Conservation (phyloP, 2,888 invertebrate species). For the Eupithecia centaureata region DNA sequence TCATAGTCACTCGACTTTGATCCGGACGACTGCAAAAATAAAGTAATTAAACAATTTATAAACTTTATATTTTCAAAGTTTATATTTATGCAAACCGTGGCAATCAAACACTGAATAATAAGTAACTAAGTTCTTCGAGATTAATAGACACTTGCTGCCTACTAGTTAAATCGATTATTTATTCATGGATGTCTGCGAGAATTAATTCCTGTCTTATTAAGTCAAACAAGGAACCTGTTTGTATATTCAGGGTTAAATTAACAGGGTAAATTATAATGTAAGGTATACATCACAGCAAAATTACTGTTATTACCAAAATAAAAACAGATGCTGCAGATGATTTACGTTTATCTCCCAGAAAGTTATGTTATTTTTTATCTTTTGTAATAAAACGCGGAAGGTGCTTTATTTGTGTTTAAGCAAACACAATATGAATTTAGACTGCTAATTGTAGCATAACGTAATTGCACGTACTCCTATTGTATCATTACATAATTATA, state of each 20-base stretch:
- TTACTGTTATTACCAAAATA: slow-evolving; percentile 32
- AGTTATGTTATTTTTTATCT: slow-evolving; percentile 24
- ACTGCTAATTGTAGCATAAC: too few relatives aligned
- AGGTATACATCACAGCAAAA: slow-evolving; percentile 22
- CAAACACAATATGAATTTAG: not conserved
- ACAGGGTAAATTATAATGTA: slow-evolving; percentile 30
- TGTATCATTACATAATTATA: too few relatives aligned
- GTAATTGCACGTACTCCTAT: too few relatives aligned
- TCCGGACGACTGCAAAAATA: not conserved
- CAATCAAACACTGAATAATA: not conserved
- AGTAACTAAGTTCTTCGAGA: not conserved
- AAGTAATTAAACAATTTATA: not conserved
- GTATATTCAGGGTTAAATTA: slow-evolving; percentile 34
- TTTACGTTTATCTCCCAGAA: slow-evolving; percentile 22
- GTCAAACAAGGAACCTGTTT: slow-evolving; percentile 17
- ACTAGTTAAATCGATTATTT: slow-evolving; percentile 11
- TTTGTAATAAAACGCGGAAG: not conserved
- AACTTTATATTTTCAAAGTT: slow-evolving; percentile 1
- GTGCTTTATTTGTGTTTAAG: not conserved
- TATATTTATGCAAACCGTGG: slow-evolving; percentile 1
- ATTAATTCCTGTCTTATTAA: slow-evolving; percentile 16
- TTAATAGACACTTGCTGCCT: slow-evolving; percentile 5
- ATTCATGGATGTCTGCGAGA: slow-evolving; percentile 13
- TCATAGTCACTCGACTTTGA: not conserved
- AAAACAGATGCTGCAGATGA: slow-evolving; percentile 26